Evolutionary conservation across 35 echinoderm and acorn worm genomes (phyloP), one percentile per base, ranked within the genome.

Genomic region (Ophiothrix spiculata): DNA sequence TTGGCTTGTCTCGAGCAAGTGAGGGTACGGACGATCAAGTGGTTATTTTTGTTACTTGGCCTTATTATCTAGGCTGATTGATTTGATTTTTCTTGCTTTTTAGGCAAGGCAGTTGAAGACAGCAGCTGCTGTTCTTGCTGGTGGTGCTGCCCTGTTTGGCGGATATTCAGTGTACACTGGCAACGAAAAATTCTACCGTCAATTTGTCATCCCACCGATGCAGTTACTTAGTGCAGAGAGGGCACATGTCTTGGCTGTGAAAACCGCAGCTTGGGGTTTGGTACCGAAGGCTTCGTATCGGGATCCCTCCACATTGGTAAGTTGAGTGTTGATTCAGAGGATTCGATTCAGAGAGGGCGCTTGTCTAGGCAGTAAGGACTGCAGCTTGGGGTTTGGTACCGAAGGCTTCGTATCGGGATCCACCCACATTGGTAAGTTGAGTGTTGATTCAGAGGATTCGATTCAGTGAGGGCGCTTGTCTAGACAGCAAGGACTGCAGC

Each of bases 101-200:
- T 63, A 95, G 93, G 74, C 83, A 12, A 79, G 69, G n/a, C n/a
- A n/a, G 33, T 23, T 97, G 6, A 79, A 84, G 38, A 75, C 80
- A 79, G 89, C 82, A 32, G 77, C 75, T 33, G 39, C 83, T 23
- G 69, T 99, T 33, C 36, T 99, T 23, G 82, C 78, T 35, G 69
- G 85, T 77, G 96, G 96, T 8, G 28, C 89, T 37, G 83, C 73
- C 3, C 16, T 85, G 21, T 99, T 99, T 89, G 86, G 12, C 32
- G 92, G 89, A 14, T 79, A 77, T 17, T 81, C 80, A 25, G 33
- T 91, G 1, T 39, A 46, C 36, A 74, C 76, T 75, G 96, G 96
- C 23, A 93, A 94, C 74, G 96, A 99, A 56, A 94, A 86, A 80
- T 99, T 99, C 79, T 94, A 99, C 79, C 87, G 80, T 25, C 80